Evolutionary conservation across 2,888 invertebrate species (phyloP).

Genomic region (Lithophane leautieri): DNA sequence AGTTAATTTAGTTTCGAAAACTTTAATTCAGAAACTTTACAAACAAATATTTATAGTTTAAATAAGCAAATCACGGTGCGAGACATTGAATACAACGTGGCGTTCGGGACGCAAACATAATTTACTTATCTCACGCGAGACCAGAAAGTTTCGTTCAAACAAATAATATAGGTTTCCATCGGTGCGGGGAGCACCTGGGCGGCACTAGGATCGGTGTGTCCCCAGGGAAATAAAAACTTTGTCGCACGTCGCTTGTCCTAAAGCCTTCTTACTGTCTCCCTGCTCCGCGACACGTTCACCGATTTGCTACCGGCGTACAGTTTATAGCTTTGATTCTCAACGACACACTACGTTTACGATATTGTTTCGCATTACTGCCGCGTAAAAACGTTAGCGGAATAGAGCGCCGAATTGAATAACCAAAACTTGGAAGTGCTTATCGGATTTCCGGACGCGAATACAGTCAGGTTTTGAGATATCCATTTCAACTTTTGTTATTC

Average conservation of each 20-base stretch:
- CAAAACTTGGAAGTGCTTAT: constrained; percentile 57
- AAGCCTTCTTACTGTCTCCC: constrained; percentile 87
- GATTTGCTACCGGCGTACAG: constrained; percentile 86
- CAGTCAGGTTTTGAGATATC: constrained; percentile 35
- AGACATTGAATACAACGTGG: constrained; percentile 84
- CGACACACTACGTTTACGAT: constrained; percentile 86
- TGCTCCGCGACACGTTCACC: constrained; percentile 84
- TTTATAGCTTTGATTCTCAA: constrained; percentile 89
- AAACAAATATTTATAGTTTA: constrained; percentile 68
- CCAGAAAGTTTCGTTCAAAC: constrained; percentile 89
- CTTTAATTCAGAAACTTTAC: constrained; percentile 43
- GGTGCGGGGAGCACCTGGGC: constrained; percentile 88
- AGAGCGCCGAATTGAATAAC: constrained; percentile 64
- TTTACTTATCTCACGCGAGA: constrained; percentile 89
- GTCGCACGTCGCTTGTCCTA: constrained; percentile 89
- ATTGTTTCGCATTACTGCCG: constrained; percentile 85
- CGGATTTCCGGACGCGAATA: constrained; percentile 46
- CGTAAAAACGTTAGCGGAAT: constrained; percentile 71
- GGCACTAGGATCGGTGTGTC: constrained; percentile 89
- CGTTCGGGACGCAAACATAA: constrained; percentile 86
- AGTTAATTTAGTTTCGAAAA: constrained; percentile 45
- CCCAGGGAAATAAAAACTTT: constrained; percentile 90
- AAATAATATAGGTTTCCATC: constrained; percentile 90
- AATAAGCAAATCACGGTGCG: constrained; percentile 72
- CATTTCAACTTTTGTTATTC: constrained; percentile 26